Evolutionary conservation across 2,797 vertebrate species (phyloP).

Genomic region (Hoplostethus mediterraneus): DNA sequence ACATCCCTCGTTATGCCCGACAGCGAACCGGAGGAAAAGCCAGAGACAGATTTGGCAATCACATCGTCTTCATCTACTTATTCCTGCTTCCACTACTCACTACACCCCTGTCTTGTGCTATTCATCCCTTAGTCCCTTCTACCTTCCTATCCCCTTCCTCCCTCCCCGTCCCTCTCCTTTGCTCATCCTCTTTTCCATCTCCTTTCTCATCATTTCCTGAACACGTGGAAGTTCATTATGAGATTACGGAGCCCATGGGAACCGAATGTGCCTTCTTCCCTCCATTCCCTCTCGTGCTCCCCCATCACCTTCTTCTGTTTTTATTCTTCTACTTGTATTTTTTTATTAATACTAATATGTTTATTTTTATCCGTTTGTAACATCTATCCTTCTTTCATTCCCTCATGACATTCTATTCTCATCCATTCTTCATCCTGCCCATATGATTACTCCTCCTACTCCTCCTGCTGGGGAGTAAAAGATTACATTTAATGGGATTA

Average conservation of each 20-base stretch:
- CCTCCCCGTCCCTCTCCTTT: slow-evolving; percentile 11
- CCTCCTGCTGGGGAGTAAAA: not conserved
- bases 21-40: slow-evolving; percentile 16
- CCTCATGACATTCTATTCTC: not conserved
- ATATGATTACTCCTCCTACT: no score
- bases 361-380: not conserved
- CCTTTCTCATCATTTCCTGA: slow-evolving; percentile 57
- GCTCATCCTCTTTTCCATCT: slow-evolving; percentile 33
- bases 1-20: slow-evolving; percentile 4
- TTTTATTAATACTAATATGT: not conserved
- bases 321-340: slow-evolving; percentile 31
- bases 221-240: slow-evolving; percentile 73
- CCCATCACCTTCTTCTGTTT: slow-evolving; percentile 45
- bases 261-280: slow-evolving; percentile 30
- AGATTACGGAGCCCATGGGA: slow-evolving; percentile 74
- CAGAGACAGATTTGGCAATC: not conserved
- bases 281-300: slow-evolving; percentile 6
- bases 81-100: not conserved
- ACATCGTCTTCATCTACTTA: not conserved
- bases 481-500: not conserved
- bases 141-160: not conserved
- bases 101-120: not conserved
- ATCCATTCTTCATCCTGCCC: not conserved
- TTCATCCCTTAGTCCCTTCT: not conserved
- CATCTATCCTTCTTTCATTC: not conserved